Conservation (phyloP, 2,888 invertebrate species). For the Portevinia maculata region DNA sequence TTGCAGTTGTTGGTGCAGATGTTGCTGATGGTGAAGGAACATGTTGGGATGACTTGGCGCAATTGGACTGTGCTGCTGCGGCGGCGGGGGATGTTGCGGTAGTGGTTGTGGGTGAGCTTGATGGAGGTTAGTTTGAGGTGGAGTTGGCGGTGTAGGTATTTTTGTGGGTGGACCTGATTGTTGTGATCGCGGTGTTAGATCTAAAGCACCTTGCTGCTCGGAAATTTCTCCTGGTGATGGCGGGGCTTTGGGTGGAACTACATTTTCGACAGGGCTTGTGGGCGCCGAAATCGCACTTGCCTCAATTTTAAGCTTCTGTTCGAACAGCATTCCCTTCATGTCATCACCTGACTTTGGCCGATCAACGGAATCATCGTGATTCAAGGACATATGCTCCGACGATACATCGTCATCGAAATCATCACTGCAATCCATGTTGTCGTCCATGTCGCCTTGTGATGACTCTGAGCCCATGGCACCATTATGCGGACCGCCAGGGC, state of each 20-base stretch:
- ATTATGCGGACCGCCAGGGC: conserved; percentile 79
- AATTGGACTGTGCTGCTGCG: conserved; percentile 64
- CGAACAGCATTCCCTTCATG: conserved; percentile 81
- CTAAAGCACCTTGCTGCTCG: conserved; percentile 85
- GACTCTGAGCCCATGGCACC: conserved; percentile 82
- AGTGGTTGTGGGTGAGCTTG: conserved; percentile 70
- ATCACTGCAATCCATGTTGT: conserved; percentile 82
- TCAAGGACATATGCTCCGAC: conserved; percentile 81
- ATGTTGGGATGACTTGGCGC: conserved; percentile 63
- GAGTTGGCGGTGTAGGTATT: conserved; percentile 75
- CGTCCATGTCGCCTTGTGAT: conserved; percentile 82
- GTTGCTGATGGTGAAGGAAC: conserved; percentile 80
- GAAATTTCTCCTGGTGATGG: conserved; percentile 79
- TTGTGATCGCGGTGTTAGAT: conserved; percentile 84
- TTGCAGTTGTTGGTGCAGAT: conserved; percentile 80
- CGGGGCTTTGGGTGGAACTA: conserved; percentile 77
- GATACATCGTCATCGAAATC: conserved; percentile 81
- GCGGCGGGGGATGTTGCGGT: conserved; percentile 66
- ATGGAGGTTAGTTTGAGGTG: conserved; percentile 79
- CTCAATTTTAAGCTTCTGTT: conserved; percentile 81
- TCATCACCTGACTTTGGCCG: conserved; percentile 81
- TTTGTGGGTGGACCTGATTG: conserved; percentile 57
- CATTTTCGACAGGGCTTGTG: conserved; percentile 78
- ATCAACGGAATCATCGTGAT: conserved; percentile 77
- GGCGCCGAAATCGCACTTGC: conserved; percentile 80